Evolutionary conservation across 2,888 invertebrate species (phyloP).

Genomic region (Beris chalybata): DNA sequence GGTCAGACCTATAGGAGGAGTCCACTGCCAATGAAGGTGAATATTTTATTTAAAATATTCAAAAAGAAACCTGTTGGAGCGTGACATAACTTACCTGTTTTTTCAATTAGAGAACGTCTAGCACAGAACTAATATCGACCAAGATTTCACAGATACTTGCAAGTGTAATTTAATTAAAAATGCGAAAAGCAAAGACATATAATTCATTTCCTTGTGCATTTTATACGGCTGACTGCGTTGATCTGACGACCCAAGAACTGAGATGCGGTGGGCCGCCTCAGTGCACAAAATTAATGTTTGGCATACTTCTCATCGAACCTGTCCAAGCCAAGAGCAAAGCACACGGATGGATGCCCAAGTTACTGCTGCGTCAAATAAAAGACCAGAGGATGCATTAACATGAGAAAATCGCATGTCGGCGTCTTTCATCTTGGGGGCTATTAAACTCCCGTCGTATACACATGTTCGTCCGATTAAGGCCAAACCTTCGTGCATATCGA

Average conservation of each 20-base stretch:
- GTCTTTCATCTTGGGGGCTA: constrained; percentile 27
- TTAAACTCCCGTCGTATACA: constrained; percentile 30
- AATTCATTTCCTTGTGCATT: constrained; percentile 16
- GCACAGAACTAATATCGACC: no score
- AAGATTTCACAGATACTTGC: not conserved
- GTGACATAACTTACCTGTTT: no score
- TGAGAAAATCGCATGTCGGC: constrained; percentile 27
- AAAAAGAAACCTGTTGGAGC: no score
- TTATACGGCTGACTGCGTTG: not conserved
- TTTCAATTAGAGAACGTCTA: no score
- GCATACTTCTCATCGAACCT: constrained; percentile 32
- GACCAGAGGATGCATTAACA: constrained; percentile 30
- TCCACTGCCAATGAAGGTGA: no score
- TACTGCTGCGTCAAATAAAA: constrained; percentile 28
- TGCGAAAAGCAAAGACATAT: constrained; percentile 17
- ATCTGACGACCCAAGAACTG: not conserved
- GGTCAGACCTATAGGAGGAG: no score
- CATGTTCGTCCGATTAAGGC: constrained; percentile 28
- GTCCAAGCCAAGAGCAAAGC: constrained; percentile 10
- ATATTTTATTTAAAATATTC: no score
- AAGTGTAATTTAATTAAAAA: constrained; percentile 28
- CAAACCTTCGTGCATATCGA: not conserved
- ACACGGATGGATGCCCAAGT: constrained; percentile 26
- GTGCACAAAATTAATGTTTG: constrained; percentile 26
- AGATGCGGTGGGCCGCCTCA: constrained; percentile 7